Evolutionary conservation across 1,140 invertebrate species (phyloP), one percentile per base, ranked within the genome.

Genomic region (Drosophila pallidifrons): DNA sequence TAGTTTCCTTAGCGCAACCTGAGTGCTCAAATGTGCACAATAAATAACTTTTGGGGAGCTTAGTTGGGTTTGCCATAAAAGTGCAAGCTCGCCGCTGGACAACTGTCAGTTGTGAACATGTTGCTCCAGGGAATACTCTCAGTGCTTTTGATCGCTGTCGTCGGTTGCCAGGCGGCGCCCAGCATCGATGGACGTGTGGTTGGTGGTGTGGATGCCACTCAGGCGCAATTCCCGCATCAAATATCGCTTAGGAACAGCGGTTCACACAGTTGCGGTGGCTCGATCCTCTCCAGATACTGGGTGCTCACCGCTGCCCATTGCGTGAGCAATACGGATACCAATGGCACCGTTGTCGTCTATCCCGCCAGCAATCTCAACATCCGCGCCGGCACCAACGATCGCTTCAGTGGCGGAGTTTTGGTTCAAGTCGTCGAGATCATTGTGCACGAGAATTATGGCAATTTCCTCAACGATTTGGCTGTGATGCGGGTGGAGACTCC

Each of bases 241-340:
- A 91, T 94, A 0, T 94, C 93, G 8, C 46, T 94, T 38, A 78
- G 92, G 32, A 92, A 86, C 64, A 43, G 35, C 0, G 61, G 70
- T 3, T 90, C 83, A 0, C 93, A 94, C 38, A 92, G 91, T 47
- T 95, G 95, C 51, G 94, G 95, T 2, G 94, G 94, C 11, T 94
- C 95, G 1, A 94, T 95, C 2, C 81, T 95, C n/a, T 92, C 91
- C 7, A 69, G 78, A 0, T 89, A 92, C 60, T 94, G 92, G 73
- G 92, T 95, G 30, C 81, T 95, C 2, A 95, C 94, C 0, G 95
- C 95, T 1, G 94, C 94, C 38, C 95, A 95, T 66, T 95, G 95
- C 61, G 82, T 91, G 4, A 67, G 64, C 16, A 63, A 51, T 3
- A 0, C 11, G 3, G 38, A 78, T 30, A 45, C 10, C 1, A 64